These are phyloP conservation scores for Aphidius colemani DNA, from an alignment of 2,888 invertebrate species.

Conservation along the genomic window DNA sequence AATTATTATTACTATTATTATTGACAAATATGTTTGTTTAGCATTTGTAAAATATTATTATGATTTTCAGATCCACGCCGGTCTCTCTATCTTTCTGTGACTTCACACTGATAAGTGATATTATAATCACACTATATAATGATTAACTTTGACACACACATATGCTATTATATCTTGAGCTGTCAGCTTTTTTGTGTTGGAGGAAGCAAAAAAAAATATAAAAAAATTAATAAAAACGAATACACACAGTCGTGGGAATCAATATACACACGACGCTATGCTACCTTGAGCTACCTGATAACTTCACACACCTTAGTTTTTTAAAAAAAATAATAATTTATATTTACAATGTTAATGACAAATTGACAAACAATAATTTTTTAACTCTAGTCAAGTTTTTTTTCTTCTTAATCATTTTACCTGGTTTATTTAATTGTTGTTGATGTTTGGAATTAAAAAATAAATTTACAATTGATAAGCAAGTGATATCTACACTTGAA, in stretches of 20 bases:
- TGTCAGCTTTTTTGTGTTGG: too few relatives aligned
- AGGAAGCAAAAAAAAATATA: background rate
- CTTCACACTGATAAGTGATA: slow-evolving; percentile 6
- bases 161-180: background rate
- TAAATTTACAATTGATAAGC: too few relatives aligned
- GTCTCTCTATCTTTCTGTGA: slow-evolving; percentile 39
- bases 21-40: slow-evolving; percentile 26
- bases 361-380: slow-evolving; percentile 27
- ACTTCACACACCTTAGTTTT: slow-evolving; percentile 9
- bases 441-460: too few relatives aligned
- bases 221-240: background rate
- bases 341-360: background rate
- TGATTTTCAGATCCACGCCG: slow-evolving; percentile 43
- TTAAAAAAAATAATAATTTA: slow-evolving; percentile 15
- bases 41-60: slow-evolving; percentile 45
- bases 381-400: background rate
- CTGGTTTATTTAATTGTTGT: too few relatives aligned
- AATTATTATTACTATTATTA: slow-evolving; percentile 29
- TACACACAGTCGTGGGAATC: slow-evolving; percentile 35
- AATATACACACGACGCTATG: slow-evolving; percentile 41
- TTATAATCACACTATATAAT: slow-evolving; percentile 24
- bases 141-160: slow-evolving; percentile 3
- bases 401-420: background rate
- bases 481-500: too few relatives aligned
- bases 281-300: slow-evolving; percentile 36